A percentile compares a stretch with the other conserved stretches of the same genome.
Conservation (phyloP, 2,797 vertebrate genomes). For the Sebastes trivittatus region DNA sequence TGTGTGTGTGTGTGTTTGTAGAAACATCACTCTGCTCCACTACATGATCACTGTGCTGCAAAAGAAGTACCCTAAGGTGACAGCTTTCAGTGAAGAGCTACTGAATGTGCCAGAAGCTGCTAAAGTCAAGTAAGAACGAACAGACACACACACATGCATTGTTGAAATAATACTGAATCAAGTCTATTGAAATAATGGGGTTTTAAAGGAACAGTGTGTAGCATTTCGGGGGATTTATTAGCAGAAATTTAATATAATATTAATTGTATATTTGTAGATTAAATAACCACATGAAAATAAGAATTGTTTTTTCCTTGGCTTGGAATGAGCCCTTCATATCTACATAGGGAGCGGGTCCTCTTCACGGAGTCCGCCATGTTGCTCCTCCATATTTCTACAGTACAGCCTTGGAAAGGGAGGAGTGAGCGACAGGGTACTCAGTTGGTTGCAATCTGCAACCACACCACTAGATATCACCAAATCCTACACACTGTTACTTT, state of each 20-base stretch:
- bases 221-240: background rate
- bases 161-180: background rate
- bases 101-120: conserved; percentile 62
- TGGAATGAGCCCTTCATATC: no score
- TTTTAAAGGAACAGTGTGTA: background rate
- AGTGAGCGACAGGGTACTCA: no score
- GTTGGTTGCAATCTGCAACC: background rate
- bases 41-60: conserved; percentile 93
- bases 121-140: conserved; percentile 62
- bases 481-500: background rate
- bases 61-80: conserved; percentile 89
- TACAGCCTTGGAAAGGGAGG: background rate
- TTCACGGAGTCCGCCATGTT: background rate
- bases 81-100: conserved; percentile 80
- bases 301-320: no score
- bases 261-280: no score
- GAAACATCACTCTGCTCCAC: conserved; percentile 85
- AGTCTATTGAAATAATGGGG: background rate
- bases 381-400: background rate
- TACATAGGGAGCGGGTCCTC: no score
- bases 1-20: conserved; percentile 12
- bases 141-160: background rate
- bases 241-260: background rate
- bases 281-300: no score
- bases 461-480: background rate